Percentiles rank a stretch among this genome's conserved stretches.
Conservation (phyloP, 2,888 invertebrate species). For the Conchocele bisecta region DNA sequence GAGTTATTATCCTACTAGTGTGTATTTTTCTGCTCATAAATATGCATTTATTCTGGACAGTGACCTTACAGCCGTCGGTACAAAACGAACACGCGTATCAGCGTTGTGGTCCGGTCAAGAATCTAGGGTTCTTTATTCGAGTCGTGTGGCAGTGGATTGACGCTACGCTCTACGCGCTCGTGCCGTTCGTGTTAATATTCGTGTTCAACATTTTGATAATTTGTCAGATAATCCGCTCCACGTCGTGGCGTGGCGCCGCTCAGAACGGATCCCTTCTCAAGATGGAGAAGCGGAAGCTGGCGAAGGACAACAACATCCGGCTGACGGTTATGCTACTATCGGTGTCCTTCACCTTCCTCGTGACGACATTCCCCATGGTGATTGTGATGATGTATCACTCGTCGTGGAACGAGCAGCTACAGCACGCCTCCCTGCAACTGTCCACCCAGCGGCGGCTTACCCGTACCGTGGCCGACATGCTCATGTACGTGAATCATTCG, state of each 20-base stretch:
- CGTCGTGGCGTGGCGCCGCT: conserved; percentile 48
- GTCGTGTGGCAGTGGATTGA: conserved; percentile 81
- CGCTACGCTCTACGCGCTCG: conserved; percentile 76
- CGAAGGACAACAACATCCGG: conserved; percentile 57
- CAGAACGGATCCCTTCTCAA: conserved; percentile 52
- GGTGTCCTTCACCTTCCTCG: conserved; percentile 78
- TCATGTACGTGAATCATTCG: conserved; percentile 80
- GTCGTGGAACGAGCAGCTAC: conserved; percentile 53
- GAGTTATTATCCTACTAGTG: conserved; percentile 68
- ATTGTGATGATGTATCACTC: conserved; percentile 57
- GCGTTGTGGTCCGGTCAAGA: conserved; percentile 56
- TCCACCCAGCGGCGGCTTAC: conserved; percentile 62
- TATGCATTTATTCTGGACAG: conserved; percentile 78
- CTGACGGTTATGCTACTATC: conserved; percentile 74
- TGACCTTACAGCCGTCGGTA: conserved; percentile 55
- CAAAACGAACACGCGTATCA: conserved; percentile 30
- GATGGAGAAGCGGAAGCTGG: conserved; percentile 39
- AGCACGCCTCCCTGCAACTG: conserved; percentile 33
- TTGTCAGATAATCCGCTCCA: conserved; percentile 71
- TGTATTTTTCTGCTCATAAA: conserved; percentile 71
- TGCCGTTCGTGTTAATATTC: conserved; percentile 75
- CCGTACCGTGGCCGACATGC: conserved; percentile 73
- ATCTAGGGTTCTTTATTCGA: conserved; percentile 58
- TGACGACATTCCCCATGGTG: conserved; percentile 79
- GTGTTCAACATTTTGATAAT: conserved; percentile 78